Percentiles rank a stretch among this genome's conserved stretches.
Conservation (phyloP, 2,113 vertebrate species). For the Sphaerodactylus townsendi region DNA sequence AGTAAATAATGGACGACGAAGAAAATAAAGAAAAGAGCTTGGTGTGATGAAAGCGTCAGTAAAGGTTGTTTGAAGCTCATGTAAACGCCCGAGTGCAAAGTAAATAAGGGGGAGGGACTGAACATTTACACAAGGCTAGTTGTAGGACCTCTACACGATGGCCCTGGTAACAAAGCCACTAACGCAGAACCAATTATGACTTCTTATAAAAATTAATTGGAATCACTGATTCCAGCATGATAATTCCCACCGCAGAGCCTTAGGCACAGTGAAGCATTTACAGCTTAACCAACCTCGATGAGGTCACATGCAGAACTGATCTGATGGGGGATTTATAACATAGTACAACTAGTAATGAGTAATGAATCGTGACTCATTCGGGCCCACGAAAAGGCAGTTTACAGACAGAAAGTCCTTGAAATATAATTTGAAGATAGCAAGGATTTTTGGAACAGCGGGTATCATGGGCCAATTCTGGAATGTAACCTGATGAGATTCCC, state of each 20-base stretch:
- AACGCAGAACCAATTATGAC: background rate
- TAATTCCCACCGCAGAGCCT: background rate
- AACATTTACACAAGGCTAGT: background rate
- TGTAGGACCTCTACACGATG: background rate
- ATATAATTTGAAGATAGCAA: no score
- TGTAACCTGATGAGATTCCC: no score
- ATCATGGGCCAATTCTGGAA: no score
- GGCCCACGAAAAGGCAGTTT: no score
- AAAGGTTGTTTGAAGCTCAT: background rate
- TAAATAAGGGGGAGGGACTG: background rate
- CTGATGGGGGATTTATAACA: no score
- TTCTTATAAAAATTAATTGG: background rate
- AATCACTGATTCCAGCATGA: background rate
- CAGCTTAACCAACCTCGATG: background rate
- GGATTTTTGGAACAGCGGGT: no score
- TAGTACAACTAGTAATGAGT: no score
- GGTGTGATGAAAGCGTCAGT: constrained; percentile 16
- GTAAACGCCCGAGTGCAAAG: background rate
- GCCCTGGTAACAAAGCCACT: background rate
- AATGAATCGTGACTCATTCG: no score
- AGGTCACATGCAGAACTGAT: background rate
- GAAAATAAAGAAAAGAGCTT: background rate
- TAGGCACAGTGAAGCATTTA: background rate
- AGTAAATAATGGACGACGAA: no score
- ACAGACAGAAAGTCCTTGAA: no score